Base-by-base conservation (phyloP, 2,888 invertebrate genomes). In the Polymixis lichenea region DNA sequence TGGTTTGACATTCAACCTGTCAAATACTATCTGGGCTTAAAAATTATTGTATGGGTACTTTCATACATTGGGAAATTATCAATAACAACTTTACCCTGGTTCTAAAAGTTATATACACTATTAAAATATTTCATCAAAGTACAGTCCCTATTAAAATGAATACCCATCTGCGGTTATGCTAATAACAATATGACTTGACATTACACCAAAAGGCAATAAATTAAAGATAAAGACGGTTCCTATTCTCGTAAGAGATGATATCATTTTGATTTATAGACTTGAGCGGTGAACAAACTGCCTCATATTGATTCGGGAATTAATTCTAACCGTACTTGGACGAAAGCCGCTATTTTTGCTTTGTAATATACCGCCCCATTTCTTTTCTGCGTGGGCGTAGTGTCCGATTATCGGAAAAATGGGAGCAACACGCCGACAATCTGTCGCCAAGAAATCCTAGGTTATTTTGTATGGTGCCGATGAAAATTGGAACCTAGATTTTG, bases 171-270 rank as follows among this genome's bases (percentile, higher is more conserved):
- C 43, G 28, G 56, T 32, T 72, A 84, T 73, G 74, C 68, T 62
- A 85, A 77, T 77, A 77, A 51, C 69, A 72, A 68, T 71, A 61
- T 56, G 67, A 60, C 72, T 70, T 73, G 70, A 70, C 72, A 67
- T 75, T 69, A 75, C 53, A 66, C n/a, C n/a, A 51, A 74, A 51
- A 28, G 19, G 80, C 71, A 75, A 78, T 88, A 86, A 84, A 88
- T 86, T 83, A 72, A 19, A 76, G 77, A 83, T 82, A 82, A 78
- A 77, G 62, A 71, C 71, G 28, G 60, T 71, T 85, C 82, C 89
- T 88, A 83, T 88, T 81, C 82, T 78, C 71, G 81, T 75, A 74
- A 74, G 78, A 81, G 75, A 87, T 87, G 77, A 78, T 78, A 86
- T 79, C 76, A 32, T 19, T 65, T 71, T 86, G 87, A 86, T 86